phyloP scores from a whole-genome alignment of 2,888 invertebrate species.

The Calameuta idolon region DNA sequence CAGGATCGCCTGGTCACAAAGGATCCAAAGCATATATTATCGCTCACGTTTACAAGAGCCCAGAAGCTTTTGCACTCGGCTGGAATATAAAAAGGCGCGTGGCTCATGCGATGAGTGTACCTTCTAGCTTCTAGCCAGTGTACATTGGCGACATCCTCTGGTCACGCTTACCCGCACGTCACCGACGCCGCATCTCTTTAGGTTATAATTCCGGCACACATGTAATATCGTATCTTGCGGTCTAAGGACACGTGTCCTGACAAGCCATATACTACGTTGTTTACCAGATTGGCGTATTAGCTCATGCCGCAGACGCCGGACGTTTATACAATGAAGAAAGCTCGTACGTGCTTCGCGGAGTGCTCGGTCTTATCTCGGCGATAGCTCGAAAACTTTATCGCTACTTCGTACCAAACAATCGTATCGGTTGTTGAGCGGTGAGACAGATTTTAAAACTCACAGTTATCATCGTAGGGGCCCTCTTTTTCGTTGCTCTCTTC shows the following conservation, averaged over 20 bases:
- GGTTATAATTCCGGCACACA: neutral
- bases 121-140: neutral
- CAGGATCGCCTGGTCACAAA: neutral
- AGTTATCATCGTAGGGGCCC: neutral
- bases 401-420: neutral
- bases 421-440: neutral
- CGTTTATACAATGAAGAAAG: neutral
- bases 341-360: neutral
- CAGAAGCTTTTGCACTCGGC: neutral
- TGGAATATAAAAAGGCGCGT: neutral
- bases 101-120: neutral
- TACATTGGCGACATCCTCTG: neutral
- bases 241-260: neutral
- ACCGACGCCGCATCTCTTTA: neutral
- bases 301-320: neutral
- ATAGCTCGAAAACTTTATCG: neutral
- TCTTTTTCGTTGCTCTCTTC: neutral
- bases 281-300: neutral
- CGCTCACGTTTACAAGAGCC: neutral
- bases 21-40: neutral
- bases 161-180: neutral
- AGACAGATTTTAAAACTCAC: neutral
- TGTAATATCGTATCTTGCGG: neutral
- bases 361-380: neutral
- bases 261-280: neutral